Evolutionary conservation across 1,140 invertebrate genomes (phyloP).

Genomic region (Chymomyza costata): DNA sequence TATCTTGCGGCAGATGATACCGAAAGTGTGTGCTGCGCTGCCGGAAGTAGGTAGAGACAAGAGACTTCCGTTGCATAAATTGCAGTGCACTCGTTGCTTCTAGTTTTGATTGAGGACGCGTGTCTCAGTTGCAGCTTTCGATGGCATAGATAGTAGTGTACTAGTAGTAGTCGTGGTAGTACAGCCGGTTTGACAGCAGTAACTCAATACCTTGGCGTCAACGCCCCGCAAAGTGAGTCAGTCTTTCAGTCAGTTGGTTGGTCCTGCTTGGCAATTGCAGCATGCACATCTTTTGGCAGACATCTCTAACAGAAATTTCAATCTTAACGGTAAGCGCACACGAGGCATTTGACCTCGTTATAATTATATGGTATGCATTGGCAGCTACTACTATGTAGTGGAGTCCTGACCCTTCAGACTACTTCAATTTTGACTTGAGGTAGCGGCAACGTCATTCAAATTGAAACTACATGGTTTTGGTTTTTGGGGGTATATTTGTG

Average conservation of each 20-base stretch:
- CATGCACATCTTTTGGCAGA: too few species aligned
- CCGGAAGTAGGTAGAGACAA: too few species aligned
- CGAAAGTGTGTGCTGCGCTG: neutral
- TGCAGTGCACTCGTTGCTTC: conserved; percentile 6
- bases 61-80: conserved; percentile 62
- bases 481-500: conserved; percentile 9
- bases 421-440: conserved; percentile 34
- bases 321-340: conserved; percentile 15
- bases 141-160: too few species aligned
- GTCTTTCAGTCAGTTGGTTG: too few species aligned
- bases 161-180: too few species aligned
- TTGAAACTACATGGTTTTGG: neutral
- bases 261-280: too few species aligned
- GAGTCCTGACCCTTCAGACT: conserved; percentile 32
- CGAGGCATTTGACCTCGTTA: conserved; percentile 53
- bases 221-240: conserved; percentile 4
- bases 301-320: neutral
- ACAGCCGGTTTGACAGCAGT: conserved; percentile 53
- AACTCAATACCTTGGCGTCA: conserved; percentile 31
- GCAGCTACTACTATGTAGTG: too few species aligned
- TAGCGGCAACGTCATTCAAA: conserved; percentile 4
- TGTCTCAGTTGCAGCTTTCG: conserved; percentile 60
- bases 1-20: too few species aligned
- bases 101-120: conserved; percentile 32
- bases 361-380: conserved; percentile 54